phyloP scores from a whole-genome alignment of 2,888 invertebrate species.

The Lingula anatina region DNA sequence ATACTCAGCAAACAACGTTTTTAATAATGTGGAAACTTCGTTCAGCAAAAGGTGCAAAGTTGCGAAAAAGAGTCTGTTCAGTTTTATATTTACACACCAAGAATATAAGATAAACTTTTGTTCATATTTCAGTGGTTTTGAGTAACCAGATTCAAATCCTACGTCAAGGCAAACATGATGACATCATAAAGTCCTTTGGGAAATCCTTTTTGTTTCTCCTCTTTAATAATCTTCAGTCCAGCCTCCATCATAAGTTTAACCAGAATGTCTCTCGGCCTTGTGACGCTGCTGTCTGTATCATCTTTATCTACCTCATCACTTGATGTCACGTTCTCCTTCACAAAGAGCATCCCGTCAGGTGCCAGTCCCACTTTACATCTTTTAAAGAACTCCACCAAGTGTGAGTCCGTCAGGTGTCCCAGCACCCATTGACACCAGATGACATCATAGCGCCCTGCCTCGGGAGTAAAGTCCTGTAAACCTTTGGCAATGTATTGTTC shows the following conservation, averaged over 20 bases:
- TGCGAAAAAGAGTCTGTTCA: too few species aligned
- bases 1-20: too few species aligned
- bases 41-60: too few species aligned
- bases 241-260: slow-evolving; percentile 67
- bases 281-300: slow-evolving; percentile 82
- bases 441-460: slow-evolving; percentile 71
- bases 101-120: too few species aligned
- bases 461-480: slow-evolving; percentile 80
- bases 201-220: slow-evolving; percentile 72
- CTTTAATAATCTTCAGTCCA: slow-evolving; percentile 68
- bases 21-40: too few species aligned
- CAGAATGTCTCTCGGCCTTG: slow-evolving; percentile 68
- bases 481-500: slow-evolving; percentile 48
- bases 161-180: slow-evolving; percentile 73
- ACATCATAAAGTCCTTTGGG: slow-evolving; percentile 88
- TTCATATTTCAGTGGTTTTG: too few species aligned
- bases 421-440: slow-evolving; percentile 97
- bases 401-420: slow-evolving; percentile 67
- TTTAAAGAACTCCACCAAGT: slow-evolving; percentile 66
- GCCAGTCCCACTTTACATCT: slow-evolving; percentile 58
- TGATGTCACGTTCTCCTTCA: slow-evolving; percentile 89
- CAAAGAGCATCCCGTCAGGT: slow-evolving; percentile 74
- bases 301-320: slow-evolving; percentile 64
- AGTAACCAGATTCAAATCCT: too few species aligned
- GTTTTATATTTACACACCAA: too few species aligned